Base-by-base conservation (phyloP, 2,888 invertebrate species). In the Idaea straminata region DNA sequence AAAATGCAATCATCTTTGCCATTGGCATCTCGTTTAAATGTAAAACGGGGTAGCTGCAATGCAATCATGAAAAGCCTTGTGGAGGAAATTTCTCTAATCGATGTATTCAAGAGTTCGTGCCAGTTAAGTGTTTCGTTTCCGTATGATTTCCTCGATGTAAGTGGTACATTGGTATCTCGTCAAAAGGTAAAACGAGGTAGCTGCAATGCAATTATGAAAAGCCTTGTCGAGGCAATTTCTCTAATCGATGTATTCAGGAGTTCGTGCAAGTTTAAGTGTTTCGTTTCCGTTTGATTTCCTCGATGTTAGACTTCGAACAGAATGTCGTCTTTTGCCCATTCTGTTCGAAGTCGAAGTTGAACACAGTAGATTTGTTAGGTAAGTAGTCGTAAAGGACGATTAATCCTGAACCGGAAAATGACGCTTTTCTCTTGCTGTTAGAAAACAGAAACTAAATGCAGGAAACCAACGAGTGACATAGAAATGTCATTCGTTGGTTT, bases 271-370 rank as follows among this genome's bases (percentile, higher is more conserved):
- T 36, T 25, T 61, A 61, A 69, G 65, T 66, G 64, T 62, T 69
- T 67, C 61, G 62, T 67, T 71, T 65, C 62, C 62, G 47, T 65
- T 64, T 62, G 65, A 69, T 67, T 69, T 66, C 66, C 68, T 63
- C 59, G 13, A 35, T 36, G 60, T 61, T 34, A 62, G 35, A 61
- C 36, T 61, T 62, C 59, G 13, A 47, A 13, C 3, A 13, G 13
- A 13, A 4, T 13, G 4, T 6, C 6, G 47, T 47, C 25, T 25
- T 25, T 25, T 25, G 25, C 25, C 25, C 25, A n/a, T n/a, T n/a
- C n/a, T n/a, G n/a, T n/a, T n/a, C n/a, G n/a, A n/a, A n/a, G n/a
- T n/a, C n/a, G n/a, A n/a, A n/a, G n/a, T 25, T 25, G 25, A 25
- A 25, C 1, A 25, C 25, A 25, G 25, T 25, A 25, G 25, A 25